Conservation (phyloP, 1,140 invertebrate species). For the Chionoecetes opilio region DNA sequence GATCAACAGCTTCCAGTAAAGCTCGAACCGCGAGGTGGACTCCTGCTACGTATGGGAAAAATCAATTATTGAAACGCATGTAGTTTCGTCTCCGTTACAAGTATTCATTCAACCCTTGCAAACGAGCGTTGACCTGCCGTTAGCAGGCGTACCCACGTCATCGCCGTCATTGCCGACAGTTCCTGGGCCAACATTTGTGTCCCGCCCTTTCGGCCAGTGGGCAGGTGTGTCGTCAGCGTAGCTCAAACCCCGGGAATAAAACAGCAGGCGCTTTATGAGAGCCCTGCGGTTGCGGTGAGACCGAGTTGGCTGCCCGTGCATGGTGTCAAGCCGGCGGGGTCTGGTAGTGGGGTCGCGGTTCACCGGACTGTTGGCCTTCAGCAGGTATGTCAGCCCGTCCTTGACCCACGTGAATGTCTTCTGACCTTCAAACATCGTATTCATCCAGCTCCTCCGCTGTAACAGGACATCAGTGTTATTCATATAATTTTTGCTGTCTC, state of each 20-base stretch:
- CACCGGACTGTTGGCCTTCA: neutral
- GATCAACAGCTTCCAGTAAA: slow-evolving; percentile 49
- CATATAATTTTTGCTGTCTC: too few species aligned
- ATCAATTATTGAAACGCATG: neutral
- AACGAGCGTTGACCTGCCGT: neutral
- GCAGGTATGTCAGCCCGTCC: neutral
- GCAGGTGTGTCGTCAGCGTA: slow-evolving; percentile 6
- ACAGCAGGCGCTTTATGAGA: neutral
- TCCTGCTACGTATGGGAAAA: neutral
- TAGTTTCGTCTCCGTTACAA: neutral
- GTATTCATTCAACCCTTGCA: neutral
- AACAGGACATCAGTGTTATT: neutral
- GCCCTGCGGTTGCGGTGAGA: neutral
- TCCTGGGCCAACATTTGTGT: slow-evolving; percentile 6
- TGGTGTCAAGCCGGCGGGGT: slow-evolving; percentile 27
- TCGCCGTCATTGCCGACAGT: neutral
- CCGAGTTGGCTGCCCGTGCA: slow-evolving; percentile 58
- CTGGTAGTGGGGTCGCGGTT: slow-evolving; percentile 39
- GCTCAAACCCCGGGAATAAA: neutral
- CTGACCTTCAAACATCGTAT: slow-evolving; percentile 22
- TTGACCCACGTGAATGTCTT: slow-evolving; percentile 42
- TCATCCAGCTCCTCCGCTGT: slow-evolving; percentile 39
- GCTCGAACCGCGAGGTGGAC: neutral
- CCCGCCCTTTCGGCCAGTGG: slow-evolving; percentile 30
- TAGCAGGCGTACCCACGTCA: neutral